Conservation (phyloP, 2,888 invertebrate genomes). For the Drosophila koepferae region DNA sequence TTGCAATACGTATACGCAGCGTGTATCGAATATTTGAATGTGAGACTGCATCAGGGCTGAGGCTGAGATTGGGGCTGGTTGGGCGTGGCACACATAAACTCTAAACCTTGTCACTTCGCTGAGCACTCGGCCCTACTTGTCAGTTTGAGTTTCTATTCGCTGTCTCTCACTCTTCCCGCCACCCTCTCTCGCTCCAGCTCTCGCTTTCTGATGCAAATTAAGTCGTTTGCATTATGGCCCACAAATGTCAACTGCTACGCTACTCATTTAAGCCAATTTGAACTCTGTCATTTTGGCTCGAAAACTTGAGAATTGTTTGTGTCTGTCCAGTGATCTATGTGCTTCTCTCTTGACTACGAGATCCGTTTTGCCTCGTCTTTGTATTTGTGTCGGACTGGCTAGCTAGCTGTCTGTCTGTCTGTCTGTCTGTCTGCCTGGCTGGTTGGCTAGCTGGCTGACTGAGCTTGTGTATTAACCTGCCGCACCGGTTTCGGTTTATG, state of each 20-base stretch:
- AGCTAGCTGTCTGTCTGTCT: constrained; percentile 21
- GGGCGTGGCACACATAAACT: constrained; percentile 18
- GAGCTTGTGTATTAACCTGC: constrained; percentile 76
- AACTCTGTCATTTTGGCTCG: constrained; percentile 55
- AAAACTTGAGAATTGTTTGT: constrained; percentile 12
- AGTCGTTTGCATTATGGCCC: constrained; percentile 47
- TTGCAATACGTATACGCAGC: constrained; percentile 58
- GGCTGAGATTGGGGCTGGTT: neutral
- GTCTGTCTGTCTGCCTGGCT: constrained; percentile 15
- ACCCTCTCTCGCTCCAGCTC: neutral
- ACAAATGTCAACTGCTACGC: constrained; percentile 32
- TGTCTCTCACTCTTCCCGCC: no score
- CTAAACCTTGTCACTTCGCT: constrained; percentile 63
- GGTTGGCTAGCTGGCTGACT: constrained; percentile 20
- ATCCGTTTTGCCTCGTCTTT: constrained; percentile 27
- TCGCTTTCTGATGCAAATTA: constrained; percentile 25
- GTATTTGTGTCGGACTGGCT: constrained; percentile 17
- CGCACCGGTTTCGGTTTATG: constrained; percentile 83
- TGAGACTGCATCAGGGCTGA: constrained; percentile 24
- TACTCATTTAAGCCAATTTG: constrained; percentile 24
- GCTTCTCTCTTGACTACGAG: constrained; percentile 21
- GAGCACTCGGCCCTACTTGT: constrained; percentile 49
- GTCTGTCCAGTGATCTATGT: constrained; percentile 14
- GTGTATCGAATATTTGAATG: constrained; percentile 36
- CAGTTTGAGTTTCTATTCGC: constrained; percentile 6